Conservation (phyloP, 1,140 invertebrate genomes). For the Calliphora vicina region DNA sequence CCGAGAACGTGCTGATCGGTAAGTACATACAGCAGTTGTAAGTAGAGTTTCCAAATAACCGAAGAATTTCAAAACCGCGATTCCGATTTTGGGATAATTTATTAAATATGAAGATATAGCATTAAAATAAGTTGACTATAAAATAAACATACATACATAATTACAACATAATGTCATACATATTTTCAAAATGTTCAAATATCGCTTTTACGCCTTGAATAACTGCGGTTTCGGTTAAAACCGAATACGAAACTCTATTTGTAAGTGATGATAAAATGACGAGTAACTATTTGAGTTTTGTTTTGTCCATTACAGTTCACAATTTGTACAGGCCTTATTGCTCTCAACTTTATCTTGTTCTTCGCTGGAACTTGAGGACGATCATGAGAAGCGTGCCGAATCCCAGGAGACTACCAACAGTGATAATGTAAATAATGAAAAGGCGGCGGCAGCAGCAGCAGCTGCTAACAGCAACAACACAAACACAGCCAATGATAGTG, state of each 20-base stretch:
- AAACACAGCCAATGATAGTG: constrained; percentile 49
- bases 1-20: constrained; percentile 59
- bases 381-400: constrained; percentile 39
- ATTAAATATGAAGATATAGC: too few species aligned
- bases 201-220: too few species aligned
- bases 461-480: constrained; percentile 27
- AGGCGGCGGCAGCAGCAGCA: constrained; percentile 34
- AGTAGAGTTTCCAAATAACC: not conserved
- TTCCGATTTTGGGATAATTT: too few species aligned
- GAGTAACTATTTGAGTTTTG: not conserved
- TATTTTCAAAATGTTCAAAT: too few species aligned
- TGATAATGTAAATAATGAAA: constrained; percentile 63
- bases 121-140: too few species aligned
- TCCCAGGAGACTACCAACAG: constrained; percentile 49
- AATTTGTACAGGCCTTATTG: constrained; percentile 58
- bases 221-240: too few species aligned
- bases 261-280: not conserved
- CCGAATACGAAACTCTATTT: too few species aligned
- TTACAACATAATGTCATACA: too few species aligned
- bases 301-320: constrained; percentile 46
- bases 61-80: too few species aligned
- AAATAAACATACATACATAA: too few species aligned
- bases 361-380: constrained; percentile 45
- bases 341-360: constrained; percentile 55
- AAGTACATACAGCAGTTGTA: constrained; percentile 10